phyloP scores from a whole-genome alignment of 2,113 vertebrate species.

The Ictalurus furcatus region DNA sequence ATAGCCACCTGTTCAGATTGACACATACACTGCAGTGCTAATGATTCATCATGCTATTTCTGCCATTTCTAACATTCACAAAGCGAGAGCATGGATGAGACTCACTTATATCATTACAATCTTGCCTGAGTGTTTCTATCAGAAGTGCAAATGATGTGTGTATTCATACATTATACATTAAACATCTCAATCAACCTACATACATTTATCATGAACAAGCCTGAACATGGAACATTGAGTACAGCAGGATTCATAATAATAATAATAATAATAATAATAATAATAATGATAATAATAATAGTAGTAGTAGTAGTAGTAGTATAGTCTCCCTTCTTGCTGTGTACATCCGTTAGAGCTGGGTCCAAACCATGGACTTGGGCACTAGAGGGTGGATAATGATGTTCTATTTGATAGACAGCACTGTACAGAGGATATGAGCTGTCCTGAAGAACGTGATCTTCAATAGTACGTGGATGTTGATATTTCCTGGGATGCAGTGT shows the following conservation, averaged over 20 bases:
- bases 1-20: slow-evolving; percentile 53
- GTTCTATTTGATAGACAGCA: neutral
- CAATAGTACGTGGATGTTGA: neutral
- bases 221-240: neutral
- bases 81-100: neutral
- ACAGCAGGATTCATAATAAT: neutral
- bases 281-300: neutral
- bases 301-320: neutral
- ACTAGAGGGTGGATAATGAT: neutral
- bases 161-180: no score
- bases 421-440: neutral
- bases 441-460: neutral
- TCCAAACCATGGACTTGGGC: neutral
- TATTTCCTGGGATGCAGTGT: neutral
- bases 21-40: slow-evolving; percentile 43
- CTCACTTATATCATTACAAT: neutral
- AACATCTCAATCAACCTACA: neutral
- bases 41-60: slow-evolving; percentile 49
- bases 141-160: neutral
- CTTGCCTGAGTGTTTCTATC: neutral
- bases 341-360: no score
- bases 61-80: slow-evolving; percentile 22
- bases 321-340: neutral
- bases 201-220: neutral
- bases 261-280: neutral